phyloP scores from a whole-genome alignment of 2,888 invertebrate genomes.

The Lobophora halterata region DNA sequence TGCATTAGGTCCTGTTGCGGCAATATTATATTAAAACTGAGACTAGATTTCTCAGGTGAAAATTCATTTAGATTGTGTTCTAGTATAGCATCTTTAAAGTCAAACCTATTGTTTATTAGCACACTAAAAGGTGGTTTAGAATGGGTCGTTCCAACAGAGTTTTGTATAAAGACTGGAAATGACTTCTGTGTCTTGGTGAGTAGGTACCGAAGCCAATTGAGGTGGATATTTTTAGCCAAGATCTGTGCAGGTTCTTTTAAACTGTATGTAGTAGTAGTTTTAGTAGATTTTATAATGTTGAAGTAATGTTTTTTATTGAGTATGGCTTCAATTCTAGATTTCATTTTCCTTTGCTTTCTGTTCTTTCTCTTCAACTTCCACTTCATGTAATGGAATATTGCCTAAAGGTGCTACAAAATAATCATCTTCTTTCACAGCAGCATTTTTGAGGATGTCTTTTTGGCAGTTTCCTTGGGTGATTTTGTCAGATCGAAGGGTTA shows the following conservation, averaged over 20 bases:
- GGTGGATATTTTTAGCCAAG: slow-evolving; percentile 57
- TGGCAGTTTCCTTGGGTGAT: slow-evolving; percentile 86
- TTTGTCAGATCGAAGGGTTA: slow-evolving; percentile 85
- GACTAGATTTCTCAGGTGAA: slow-evolving; percentile 34
- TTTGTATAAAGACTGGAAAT: slow-evolving; percentile 50
- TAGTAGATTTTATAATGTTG: slow-evolving; percentile 36
- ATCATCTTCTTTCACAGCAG: slow-evolving; percentile 89
- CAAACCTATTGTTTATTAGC: slow-evolving; percentile 29
- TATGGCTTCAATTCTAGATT: slow-evolving; percentile 53
- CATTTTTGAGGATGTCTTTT: slow-evolving; percentile 87
- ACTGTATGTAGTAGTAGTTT: slow-evolving; percentile 37
- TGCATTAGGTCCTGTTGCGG: slow-evolving; percentile 77
- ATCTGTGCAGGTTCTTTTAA: slow-evolving; percentile 53
- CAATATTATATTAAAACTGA: slow-evolving; percentile 66
- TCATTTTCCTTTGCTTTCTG: slow-evolving; percentile 57
- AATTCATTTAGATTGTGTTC: slow-evolving; percentile 35
- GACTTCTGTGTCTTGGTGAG: slow-evolving; percentile 52
- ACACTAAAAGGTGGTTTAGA: slow-evolving; percentile 42
- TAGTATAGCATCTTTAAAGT: slow-evolving; percentile 25
- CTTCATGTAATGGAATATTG: slow-evolving; percentile 86
- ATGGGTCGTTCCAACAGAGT: slow-evolving; percentile 15
- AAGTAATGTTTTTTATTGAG: slow-evolving; percentile 56
- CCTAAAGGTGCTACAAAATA: slow-evolving; percentile 96
- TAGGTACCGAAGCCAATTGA: slow-evolving; percentile 58
- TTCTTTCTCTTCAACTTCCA: slow-evolving; percentile 45